A percentile compares a stretch with the other conserved stretches of the same genome.
Evolutionary conservation across 1,140 invertebrate genomes (phyloP).

Genomic region (Orussus abietinus): DNA sequence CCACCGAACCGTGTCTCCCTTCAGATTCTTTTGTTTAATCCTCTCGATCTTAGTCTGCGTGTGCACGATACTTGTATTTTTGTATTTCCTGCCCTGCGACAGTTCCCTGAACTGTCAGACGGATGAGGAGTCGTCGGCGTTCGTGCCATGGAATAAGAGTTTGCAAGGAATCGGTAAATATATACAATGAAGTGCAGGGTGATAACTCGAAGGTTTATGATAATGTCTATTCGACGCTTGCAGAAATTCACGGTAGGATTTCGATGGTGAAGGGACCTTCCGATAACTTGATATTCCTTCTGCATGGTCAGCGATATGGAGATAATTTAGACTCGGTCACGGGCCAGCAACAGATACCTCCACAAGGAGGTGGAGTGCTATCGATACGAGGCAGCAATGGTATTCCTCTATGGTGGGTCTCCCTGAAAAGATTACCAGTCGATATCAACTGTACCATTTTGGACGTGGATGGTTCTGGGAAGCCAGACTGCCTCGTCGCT

Average conservation of each 20-base stretch:
- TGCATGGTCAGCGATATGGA: slow-evolving; percentile 57
- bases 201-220: slow-evolving; percentile 10
- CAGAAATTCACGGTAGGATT: slow-evolving; percentile 66
- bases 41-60: slow-evolving; percentile 67
- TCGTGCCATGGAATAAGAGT: slow-evolving; percentile 62
- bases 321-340: slow-evolving; percentile 54
- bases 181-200: slow-evolving; percentile 7
- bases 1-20: slow-evolving; percentile 60
- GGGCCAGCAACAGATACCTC: slow-evolving; percentile 38
- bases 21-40: slow-evolving; percentile 62
- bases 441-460: slow-evolving; percentile 68
- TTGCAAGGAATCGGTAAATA: slow-evolving; percentile 62
- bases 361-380: slow-evolving; percentile 49
- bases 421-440: slow-evolving; percentile 60
- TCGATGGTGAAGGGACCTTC: slow-evolving; percentile 62
- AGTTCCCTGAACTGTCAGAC: slow-evolving; percentile 59
- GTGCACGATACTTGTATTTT: slow-evolving; percentile 66
- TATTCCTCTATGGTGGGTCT: slow-evolving; percentile 60
- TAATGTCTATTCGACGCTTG: slow-evolving; percentile 27
- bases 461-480: slow-evolving; percentile 66
- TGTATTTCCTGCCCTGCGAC: slow-evolving; percentile 73
- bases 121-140: slow-evolving; percentile 57
- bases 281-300: slow-evolving; percentile 68
- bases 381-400: slow-evolving; percentile 54
- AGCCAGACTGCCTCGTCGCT: slow-evolving; percentile 67